Percentiles rank a stretch among this genome's conserved stretches.
phyloP scores from a whole-genome alignment of 2,113 vertebrate genomes.

The Anarhynchus alexandrinus region DNA sequence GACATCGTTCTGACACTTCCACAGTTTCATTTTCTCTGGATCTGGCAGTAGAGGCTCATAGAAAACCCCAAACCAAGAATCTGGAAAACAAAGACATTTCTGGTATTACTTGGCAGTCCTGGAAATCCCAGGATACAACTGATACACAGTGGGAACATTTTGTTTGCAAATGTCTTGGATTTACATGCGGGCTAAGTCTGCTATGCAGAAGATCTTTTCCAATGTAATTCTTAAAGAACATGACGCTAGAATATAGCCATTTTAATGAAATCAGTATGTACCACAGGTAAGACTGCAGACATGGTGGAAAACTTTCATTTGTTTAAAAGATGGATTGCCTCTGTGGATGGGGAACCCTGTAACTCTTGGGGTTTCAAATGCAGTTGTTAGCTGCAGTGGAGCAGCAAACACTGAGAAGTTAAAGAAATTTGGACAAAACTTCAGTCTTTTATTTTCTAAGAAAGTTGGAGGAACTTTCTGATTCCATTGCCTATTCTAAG shows the following conservation, averaged over 20 bases:
- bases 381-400: background rate
- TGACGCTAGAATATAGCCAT: background rate
- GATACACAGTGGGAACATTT: slow-evolving; percentile 12
- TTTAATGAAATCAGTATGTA: slow-evolving; percentile 2
- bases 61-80: slow-evolving; percentile 76
- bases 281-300: background rate
- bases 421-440: background rate
- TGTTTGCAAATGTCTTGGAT: slow-evolving; percentile 47
- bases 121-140: background rate
- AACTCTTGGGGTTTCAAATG: background rate
- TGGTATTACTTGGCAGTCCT: slow-evolving; percentile 42
- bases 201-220: slow-evolving; percentile 29
- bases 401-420: background rate
- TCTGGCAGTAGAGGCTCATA: slow-evolving; percentile 77
- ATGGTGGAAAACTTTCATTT: background rate
- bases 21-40: slow-evolving; percentile 65
- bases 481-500: background rate
- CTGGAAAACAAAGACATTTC: slow-evolving; percentile 71
- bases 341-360: background rate
- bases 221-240: background rate
- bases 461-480: background rate
- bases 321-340: background rate
- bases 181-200: slow-evolving; percentile 41
- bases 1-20: slow-evolving; percentile 13
- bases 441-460: background rate